Evolutionary conservation across 2,113 vertebrate species (phyloP), one percentile per base, ranked within the genome.

Genomic region (Podarcis muralis): DNA sequence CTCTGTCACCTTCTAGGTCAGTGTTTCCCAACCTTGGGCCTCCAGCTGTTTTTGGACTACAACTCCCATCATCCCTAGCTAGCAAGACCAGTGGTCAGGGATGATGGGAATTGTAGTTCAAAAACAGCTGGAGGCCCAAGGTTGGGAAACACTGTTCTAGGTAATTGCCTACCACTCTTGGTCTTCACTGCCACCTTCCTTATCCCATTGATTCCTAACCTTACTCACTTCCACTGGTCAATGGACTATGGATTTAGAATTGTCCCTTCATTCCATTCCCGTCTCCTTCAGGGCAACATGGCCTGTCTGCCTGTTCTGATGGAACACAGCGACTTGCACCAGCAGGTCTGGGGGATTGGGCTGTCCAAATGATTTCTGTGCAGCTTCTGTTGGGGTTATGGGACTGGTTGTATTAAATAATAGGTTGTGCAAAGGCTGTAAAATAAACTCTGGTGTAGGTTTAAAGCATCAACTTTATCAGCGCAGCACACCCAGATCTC

Each of bases 281-380:
- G 66, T 69, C 32, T 88, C 83, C 18, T 8, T 43, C 9, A 25
- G 35, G 11, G 37, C 37, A 37, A 3, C 6, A 6, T 72, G 53
- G 32, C 35, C 32, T 37, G 16, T 57, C 25, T 59, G 48, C 22
- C 30, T 40, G 62, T 83, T 77, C 87, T 77, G 40, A 68, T 78
- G 3, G 72, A 62, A 37, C 72, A 32, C 8, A 15, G 72, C 27
- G 57, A 8, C 84, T 62, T 62, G 59, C 27, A 59, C 48, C 5
- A 68, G 59, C 59, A 86, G 11, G 27, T 77, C 40, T n/a, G 4
- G 35, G 16, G 37, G 62, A 53, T 22, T 86, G 62, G 59, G 59
- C 75, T 79, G 75, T 86, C 75, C 23, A 79, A 48, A 68, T 92
- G 94, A 86, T 90, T 95, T 68, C 95, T 93, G 91, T 91, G 80